Conservation (phyloP, 1,140 invertebrate species). For the Caenorhabditis tropicalis region DNA sequence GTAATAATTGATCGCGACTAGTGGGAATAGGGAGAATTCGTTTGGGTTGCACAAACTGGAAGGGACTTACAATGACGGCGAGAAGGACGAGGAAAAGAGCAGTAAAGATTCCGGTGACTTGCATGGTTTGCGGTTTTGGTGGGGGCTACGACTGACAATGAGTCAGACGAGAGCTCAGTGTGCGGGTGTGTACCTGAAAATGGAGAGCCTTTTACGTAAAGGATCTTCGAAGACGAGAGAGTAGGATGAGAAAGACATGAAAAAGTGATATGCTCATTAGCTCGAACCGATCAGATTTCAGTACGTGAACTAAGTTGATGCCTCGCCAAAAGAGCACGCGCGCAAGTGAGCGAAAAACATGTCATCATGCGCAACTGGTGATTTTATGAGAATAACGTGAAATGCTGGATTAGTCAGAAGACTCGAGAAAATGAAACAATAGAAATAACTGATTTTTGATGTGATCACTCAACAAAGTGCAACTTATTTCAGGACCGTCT, state of each 20-base stretch:
- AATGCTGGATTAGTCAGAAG: constrained; percentile 5
- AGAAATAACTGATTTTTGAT: neutral
- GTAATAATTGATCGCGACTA: constrained; percentile 33
- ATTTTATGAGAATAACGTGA: neutral
- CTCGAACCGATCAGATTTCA: constrained; percentile 24
- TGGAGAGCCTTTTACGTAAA: constrained; percentile 14
- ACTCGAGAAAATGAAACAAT: constrained; percentile 1
- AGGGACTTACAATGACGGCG: constrained; percentile 46
- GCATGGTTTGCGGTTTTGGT: constrained; percentile 29
- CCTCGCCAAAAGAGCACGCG: too few relatives aligned
- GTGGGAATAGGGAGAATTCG: constrained; percentile 35
- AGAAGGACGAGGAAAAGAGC: constrained; percentile 39
- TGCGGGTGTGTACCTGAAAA: constrained; percentile 44
- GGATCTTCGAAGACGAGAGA: neutral
- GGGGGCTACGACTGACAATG: constrained; percentile 26
- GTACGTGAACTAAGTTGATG: neutral
- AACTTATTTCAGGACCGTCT: constrained; percentile 83
- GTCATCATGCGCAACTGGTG: constrained; percentile 8
- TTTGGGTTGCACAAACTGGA: constrained; percentile 21
- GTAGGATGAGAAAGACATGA: neutral
- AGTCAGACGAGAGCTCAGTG: constrained; percentile 27
- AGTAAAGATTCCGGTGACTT: constrained; percentile 17
- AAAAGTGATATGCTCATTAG: constrained; percentile 13
- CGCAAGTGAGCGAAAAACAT: neutral
- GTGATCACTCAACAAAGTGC: neutral